These are phyloP conservation scores for Boulengeromyrus knoepffleri DNA, from an alignment of 2,113 vertebrate species.

Conservation along the genomic window DNA sequence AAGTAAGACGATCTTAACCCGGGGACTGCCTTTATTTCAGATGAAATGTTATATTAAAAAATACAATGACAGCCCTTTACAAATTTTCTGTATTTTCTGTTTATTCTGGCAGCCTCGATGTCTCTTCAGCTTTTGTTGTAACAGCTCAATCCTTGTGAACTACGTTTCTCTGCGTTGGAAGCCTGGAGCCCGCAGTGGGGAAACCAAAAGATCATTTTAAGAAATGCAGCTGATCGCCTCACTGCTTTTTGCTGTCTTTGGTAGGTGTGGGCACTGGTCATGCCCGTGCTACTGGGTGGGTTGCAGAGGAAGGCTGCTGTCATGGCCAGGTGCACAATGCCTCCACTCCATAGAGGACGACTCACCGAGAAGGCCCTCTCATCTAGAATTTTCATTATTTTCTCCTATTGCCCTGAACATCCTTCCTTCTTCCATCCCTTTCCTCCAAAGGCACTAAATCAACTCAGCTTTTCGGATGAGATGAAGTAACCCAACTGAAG, in stretches of 20 bases:
- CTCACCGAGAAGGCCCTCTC: conserved; percentile 34
- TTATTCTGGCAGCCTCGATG: conserved; percentile 32
- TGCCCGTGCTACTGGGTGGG: background rate
- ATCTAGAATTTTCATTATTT: conserved; percentile 44
- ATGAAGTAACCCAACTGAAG: conserved; percentile 13
- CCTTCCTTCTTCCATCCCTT: conserved; percentile 22
- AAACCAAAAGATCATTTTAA: conserved; percentile 24
- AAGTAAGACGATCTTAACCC: background rate
- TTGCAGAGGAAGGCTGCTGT: background rate
- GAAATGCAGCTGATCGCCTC: conserved; percentile 3
- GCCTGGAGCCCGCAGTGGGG: background rate
- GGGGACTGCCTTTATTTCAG: conserved; percentile 9
- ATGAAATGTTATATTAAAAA: conserved; percentile 36
- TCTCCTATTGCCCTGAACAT: conserved; percentile 21
- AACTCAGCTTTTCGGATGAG: conserved; percentile 5
- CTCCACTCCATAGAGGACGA: background rate
- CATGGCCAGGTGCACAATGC: background rate
- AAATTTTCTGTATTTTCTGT: conserved; percentile 20
- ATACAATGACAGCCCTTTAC: conserved; percentile 32
- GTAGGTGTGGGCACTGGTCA: background rate
- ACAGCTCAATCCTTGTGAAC: conserved; percentile 33
- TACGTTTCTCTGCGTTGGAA: background rate
- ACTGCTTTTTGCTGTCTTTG: background rate
- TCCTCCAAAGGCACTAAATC: conserved; percentile 19
- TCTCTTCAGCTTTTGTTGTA: conserved; percentile 16